phyloP scores from a whole-genome alignment of 2,888 invertebrate genomes.

The Azorinus chamasolen region DNA sequence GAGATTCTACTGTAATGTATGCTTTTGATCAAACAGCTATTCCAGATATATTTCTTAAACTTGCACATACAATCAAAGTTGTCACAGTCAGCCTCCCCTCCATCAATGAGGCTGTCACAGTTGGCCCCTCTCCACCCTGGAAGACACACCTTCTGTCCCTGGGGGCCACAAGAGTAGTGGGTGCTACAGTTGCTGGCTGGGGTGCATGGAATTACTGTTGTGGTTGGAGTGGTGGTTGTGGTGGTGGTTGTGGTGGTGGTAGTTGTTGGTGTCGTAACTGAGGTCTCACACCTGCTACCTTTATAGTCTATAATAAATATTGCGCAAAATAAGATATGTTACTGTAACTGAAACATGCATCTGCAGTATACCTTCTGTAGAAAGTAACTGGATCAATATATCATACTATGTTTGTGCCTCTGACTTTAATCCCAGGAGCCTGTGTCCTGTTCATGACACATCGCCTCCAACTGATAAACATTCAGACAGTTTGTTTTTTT shows the following conservation, averaged over 20 bases:
- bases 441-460: no score
- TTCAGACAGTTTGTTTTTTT: no score
- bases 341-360: no score
- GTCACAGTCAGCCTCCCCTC: conserved; percentile 66
- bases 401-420: no score
- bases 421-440: no score
- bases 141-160: conserved; percentile 96
- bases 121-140: conserved; percentile 97
- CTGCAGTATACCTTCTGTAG: no score
- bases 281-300: not conserved
- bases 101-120: conserved; percentile 89
- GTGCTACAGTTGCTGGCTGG: conserved; percentile 87
- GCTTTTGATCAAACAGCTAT: no score
- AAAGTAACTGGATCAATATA: no score
- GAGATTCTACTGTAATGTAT: no score
- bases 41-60: no score
- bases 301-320: not conserved
- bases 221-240: conserved; percentile 43
- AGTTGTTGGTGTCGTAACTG: conserved; percentile 30
- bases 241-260: conserved; percentile 36
- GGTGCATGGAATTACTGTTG: conserved; percentile 36
- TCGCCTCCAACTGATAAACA: no score
- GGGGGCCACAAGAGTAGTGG: conserved; percentile 95
- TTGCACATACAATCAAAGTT: conserved; percentile 59
- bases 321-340: not conserved